Evolutionary conservation across 2,888 invertebrate species (phyloP), one percentile per base, ranked within the genome.

Genomic region (Rhingia rostrata): DNA sequence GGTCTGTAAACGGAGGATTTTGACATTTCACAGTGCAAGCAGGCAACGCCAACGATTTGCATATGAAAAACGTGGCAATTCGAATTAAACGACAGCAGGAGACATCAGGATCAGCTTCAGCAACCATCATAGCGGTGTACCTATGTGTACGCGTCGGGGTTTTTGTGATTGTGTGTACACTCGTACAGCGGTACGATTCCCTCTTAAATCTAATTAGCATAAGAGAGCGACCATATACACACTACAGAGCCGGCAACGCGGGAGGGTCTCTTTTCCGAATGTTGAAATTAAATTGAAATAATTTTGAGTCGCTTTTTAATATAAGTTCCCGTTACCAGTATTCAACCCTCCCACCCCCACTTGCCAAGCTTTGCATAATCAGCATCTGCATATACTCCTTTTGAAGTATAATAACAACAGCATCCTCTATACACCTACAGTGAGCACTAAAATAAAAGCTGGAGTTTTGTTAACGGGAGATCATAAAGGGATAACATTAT

Each of bases 401-500:
- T 22, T 6, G 9, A 12, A 39, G 37, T 37, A 64, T 61, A 74
- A 81, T 66, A 67, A 69, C 43, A 81, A 75, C 81, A 81, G 58
- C 47, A 56, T 12, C 49, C 7, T 35, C 47, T 12, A 30, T 4
- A 4, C 9, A 4, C 4, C 22, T 9, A 4, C 6, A 47, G 14
- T 49, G 74, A 37, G 53, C 63, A 70, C 75, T 75, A 64, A 81
- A 81, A 81, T 81, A 81, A 81, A 81, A 81, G 75, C 81, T 75
- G 43, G 69, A 81, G 70, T 81, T 81, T 70, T 81, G 81, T 75
- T 81, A 81, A 75, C 75, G 81, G 81, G 54, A 75, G 75, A 81
- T 81, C 81, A 81, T 81, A 81, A 81, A 75, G 70, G 81, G 81
- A 81, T 81, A 81, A 81, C 81, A 81, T 75, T 81, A 75, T 81